Percentiles rank a stretch among this genome's conserved stretches.
phyloP scores from a whole-genome alignment of 2,888 invertebrate species.

The Acanthopleura granulata region DNA sequence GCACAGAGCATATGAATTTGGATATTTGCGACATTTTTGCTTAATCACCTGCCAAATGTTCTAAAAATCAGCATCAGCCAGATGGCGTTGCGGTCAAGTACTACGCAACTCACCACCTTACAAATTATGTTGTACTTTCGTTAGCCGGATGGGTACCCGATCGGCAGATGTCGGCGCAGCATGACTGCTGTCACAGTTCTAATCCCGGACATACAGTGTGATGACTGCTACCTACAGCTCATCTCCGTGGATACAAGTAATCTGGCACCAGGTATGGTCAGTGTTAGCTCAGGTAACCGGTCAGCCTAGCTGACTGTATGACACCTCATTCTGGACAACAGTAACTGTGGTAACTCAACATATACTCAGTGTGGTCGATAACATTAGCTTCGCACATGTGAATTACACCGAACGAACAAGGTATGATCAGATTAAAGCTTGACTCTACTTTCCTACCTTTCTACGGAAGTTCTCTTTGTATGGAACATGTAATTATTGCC shows the following conservation, averaged over 20 bases:
- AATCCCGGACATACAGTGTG: slow-evolving; percentile 6
- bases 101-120: not conserved
- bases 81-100: no score
- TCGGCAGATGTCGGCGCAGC: not conserved
- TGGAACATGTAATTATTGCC: no score
- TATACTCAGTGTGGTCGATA: no score
- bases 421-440: no score
- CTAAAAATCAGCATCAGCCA: not conserved
- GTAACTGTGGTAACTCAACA: no score
- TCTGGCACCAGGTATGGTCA: not conserved
- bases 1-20: not conserved
- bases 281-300: no score
- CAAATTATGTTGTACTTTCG: not conserved
- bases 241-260: slow-evolving; percentile 8
- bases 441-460: no score
- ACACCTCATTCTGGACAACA: no score
- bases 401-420: no score
- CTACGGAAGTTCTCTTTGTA: no score
- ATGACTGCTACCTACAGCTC: slow-evolving; percentile 13
- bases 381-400: no score
- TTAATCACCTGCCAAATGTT: not conserved
- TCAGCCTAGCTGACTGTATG: no score
- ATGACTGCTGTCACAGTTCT: not conserved
- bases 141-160: not conserved
- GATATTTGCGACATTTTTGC: not conserved